phyloP scores from a whole-genome alignment of 1,140 invertebrate species.

The Uloborus diversus region DNA sequence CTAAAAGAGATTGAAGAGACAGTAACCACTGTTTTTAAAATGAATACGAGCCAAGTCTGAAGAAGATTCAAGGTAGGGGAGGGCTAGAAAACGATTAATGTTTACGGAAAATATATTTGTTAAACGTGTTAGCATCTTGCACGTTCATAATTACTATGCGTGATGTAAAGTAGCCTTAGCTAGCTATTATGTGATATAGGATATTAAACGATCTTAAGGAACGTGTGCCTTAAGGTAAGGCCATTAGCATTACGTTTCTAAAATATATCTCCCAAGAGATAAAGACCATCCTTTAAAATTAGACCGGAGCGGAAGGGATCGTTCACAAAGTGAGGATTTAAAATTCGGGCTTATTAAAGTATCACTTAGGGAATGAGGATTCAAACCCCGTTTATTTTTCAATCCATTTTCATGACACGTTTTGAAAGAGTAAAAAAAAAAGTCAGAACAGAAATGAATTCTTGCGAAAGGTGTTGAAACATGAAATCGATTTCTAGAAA shows the following conservation, averaged over 20 bases:
- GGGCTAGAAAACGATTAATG: conserved; percentile 45
- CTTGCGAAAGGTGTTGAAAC: too few relatives aligned
- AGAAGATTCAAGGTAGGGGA: conserved; percentile 36
- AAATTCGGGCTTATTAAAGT: too few relatives aligned
- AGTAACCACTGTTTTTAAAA: conserved; percentile 46
- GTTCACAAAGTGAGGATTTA: conserved; percentile 29
- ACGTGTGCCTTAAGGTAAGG: conserved; percentile 43
- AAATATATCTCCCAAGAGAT: conserved; percentile 49
- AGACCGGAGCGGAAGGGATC: conserved; percentile 19
- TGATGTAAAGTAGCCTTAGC: conserved; percentile 42
- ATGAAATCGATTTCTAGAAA: background rate
- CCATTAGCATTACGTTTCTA: conserved; percentile 52
- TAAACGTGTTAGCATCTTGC: conserved; percentile 47
- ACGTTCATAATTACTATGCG: conserved; percentile 52
- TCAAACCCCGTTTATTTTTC: too few relatives aligned
- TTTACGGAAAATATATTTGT: conserved; percentile 47
- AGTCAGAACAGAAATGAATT: too few relatives aligned
- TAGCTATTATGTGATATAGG: conserved; percentile 51
- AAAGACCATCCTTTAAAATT: conserved; percentile 50
- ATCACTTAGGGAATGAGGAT: too few relatives aligned
- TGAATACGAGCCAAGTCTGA: conserved; percentile 1
- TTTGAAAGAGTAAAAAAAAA: too few relatives aligned
- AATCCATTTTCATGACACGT: too few relatives aligned
- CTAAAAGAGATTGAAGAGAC: background rate
- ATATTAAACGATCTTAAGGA: conserved; percentile 48